Base-by-base conservation (phyloP, 2,113 vertebrate species). In the Semnornis frantzii region DNA sequence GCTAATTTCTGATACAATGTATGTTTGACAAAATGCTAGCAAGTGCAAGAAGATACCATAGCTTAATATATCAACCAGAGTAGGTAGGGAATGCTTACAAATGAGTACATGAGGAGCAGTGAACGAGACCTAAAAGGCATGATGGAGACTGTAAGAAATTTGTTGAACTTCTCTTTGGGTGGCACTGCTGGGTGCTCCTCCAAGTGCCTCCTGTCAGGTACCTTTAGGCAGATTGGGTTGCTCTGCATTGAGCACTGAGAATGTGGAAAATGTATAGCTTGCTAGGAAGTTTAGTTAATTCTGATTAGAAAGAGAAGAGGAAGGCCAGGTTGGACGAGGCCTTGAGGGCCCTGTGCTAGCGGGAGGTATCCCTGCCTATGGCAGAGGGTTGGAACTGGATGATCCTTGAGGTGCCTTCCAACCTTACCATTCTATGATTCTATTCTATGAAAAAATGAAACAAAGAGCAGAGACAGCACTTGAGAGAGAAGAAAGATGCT, bases 391-490 rank as follows among this genome's bases (percentile, higher is more conserved):
- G 37, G 37, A 39, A 39, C 37, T 39, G 11, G 37, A 39, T 39
- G 37, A 39, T 39, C 37, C 37, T 39, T 39, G 8, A 39, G 37
- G 37, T 39, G 9, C 9, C 37, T 39, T 39, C 37, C 37, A 39
- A 39, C 37, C 37, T 39, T 39, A 39, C 37, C 11, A 39, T 10
- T 39, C 37, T 39, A 11, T 39, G 37, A 39, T 39, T 39, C 37
- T 39, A 39, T 39, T 39, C 37, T 39, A 39, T 39, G 37, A 23
- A 89, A 94, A 93, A 90, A 91, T 88, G n/a, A 88, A 94, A 81
- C 71, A 71, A 94, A 91, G 63, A 75, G 15, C 14, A 58, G 24
- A 71, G 82, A 10, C 85, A 52, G 21, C 34, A 39, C 5, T 33
- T 18, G 52, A 74, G 37, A 27, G 16, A 62, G 28, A 75, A 64